Percentiles rank a stretch among this genome's conserved stretches.
Conservation (phyloP, 1,140 invertebrate species). For the Aphis gossypii region DNA sequence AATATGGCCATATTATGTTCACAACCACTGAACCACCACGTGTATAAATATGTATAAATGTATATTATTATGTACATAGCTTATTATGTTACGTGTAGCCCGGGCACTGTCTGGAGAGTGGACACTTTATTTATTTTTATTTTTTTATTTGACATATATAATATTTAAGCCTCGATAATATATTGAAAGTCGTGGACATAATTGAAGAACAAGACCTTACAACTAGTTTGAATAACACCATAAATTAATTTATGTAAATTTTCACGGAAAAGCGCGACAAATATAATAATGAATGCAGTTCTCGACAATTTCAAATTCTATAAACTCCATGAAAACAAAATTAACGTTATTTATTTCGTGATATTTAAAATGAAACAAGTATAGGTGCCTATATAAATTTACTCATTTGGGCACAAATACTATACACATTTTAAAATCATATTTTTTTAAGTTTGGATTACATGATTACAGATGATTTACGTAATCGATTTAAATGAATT, state of each 20-base stretch:
- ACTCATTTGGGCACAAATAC: not conserved
- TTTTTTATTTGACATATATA: not conserved
- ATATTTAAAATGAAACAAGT: not conserved
- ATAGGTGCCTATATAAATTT: not conserved
- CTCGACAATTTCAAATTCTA: constrained; percentile 1
- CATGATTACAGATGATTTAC: not conserved
- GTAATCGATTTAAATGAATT: not conserved
- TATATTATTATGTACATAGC: not conserved
- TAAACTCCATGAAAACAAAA: not conserved
- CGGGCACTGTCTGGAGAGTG: not conserved
- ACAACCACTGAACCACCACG: not conserved
- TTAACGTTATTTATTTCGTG: not conserved
- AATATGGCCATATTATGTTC: not conserved
- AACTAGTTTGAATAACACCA: constrained; percentile 9
- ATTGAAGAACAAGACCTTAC: not conserved
- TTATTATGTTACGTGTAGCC: not conserved
- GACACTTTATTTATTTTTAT: not conserved
- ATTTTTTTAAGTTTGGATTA: not conserved
- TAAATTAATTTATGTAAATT: constrained; percentile 29
- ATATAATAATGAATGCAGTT: not conserved
- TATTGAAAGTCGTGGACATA: constrained; percentile 14
- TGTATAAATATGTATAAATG: not conserved
- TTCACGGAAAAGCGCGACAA: constrained; percentile 25
- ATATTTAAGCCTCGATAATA: constrained; percentile 15
- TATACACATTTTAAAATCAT: not conserved